Base-by-base conservation (phyloP, 64 coral and sea anemone genomes). In the Acropora tenuis region DNA sequence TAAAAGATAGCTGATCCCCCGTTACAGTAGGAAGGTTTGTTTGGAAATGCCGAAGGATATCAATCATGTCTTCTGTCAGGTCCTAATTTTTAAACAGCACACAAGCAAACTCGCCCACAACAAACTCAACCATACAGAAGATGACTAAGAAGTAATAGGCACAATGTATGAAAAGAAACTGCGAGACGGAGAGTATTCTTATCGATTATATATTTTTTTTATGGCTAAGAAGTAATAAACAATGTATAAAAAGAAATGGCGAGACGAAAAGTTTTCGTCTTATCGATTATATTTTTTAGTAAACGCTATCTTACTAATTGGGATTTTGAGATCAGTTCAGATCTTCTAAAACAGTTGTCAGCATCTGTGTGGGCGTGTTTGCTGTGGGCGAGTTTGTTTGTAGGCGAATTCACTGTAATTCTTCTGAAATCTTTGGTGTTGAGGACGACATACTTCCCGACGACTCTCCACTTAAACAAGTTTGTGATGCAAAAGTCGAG, bases 21-120 rank as follows among this genome's bases (percentile, higher is more conserved):
- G 83, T 18, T 43, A 86, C 20, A 69, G 43, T 86, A 66, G 83
- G 83, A 1, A 86, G 83, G 16, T 86, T 72, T 86, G 83, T 86
- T 86, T 86, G 83, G 83, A 86, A 86, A 48, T 86, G 45, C 72
- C 20, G 83, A 13, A 86, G 83, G 63, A 85, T 86, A n/a, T 86
- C 66, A 43, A 86, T 16, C 83, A 86, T 86, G 44, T 86, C 67
- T 86, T 61, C 83, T 72, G 63, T 86, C 4, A 69, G 59, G 69
- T 86, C 72, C 72, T 86, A 66, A 86, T 86, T 86, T 43, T 86
- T 86, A 66, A 71, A 86, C 46, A 86, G 46, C 1, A 86, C 83
- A 86, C 83, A 30, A 30, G 30, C 30, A 30, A 30, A 30, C 30
- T 30, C 30, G 30, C 30, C 30, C 30, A 30, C 30, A 30, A 30